Evolutionary conservation across 1,140 invertebrate species (phyloP).

Genomic region (Coelopa frigida): DNA sequence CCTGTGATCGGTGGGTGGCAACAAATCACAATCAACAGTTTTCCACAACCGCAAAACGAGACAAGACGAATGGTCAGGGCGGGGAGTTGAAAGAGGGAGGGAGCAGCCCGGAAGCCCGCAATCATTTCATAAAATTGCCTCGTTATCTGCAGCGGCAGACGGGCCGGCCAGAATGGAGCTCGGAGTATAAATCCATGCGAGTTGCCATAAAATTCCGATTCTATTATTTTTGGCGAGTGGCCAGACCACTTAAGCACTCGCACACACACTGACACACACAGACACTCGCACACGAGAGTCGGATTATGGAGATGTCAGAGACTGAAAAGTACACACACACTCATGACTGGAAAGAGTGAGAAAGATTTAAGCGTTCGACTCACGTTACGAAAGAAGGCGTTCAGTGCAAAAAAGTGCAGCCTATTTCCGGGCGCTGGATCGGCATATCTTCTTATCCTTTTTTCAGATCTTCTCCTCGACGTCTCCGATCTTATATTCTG

Average conservation of each 20-base stretch:
- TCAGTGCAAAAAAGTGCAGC: no score
- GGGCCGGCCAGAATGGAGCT: constrained; percentile 5
- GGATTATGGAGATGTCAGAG: background rate
- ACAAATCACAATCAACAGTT: background rate
- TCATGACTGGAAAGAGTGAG: no score
- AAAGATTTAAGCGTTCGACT: no score
- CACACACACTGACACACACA: constrained; percentile 1
- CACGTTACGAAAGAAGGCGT: no score
- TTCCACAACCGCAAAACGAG: background rate
- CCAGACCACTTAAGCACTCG: background rate
- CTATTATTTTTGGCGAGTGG: constrained; percentile 37
- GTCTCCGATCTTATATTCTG: no score
- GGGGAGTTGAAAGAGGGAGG: constrained; percentile 18
- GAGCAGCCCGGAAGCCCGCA: constrained; percentile 6
- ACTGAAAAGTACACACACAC: background rate
- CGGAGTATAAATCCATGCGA: background rate
- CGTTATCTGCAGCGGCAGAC: constrained; percentile 32
- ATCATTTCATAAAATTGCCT: constrained; percentile 40
- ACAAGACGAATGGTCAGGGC: constrained; percentile 4
- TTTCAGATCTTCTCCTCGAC: no score
- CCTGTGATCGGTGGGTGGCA: no score
- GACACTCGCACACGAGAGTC: background rate
- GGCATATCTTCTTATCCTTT: no score
- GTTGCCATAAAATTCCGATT: constrained; percentile 33
- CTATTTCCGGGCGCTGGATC: no score